Conservation (phyloP, 2,113 vertebrate species). For the Lepus timidus region DNA sequence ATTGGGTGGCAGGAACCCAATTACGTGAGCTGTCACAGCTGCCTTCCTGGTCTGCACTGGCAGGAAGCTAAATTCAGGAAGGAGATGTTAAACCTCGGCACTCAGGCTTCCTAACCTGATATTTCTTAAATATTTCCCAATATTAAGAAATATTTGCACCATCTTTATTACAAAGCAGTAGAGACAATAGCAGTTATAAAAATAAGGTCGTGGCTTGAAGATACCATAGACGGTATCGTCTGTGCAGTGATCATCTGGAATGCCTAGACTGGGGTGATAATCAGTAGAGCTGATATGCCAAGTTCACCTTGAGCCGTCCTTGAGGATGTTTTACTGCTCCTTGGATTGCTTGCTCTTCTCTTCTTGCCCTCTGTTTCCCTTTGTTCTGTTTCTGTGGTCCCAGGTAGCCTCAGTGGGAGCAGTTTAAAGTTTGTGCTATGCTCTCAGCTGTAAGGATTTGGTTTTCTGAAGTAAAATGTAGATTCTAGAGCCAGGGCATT, state of each 20-base stretch:
- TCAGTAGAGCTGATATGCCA: neutral
- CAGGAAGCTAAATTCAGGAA: too few species aligned
- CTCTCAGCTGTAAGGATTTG: neutral
- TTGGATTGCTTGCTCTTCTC: neutral
- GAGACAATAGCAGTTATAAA: neutral
- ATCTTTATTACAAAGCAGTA: neutral
- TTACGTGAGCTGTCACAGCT: too few species aligned
- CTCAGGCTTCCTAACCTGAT: too few species aligned
- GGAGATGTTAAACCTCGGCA: too few species aligned
- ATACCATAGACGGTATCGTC: too few species aligned
- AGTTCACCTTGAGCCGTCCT: neutral
- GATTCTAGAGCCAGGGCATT: neutral
- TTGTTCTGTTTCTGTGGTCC: neutral
- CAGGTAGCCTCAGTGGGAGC: neutral
- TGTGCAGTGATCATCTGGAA: neutral
- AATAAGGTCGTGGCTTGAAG: neutral
- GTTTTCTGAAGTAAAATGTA: constrained; percentile 39
- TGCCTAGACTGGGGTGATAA: rapidly evolving
- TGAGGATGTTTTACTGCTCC: neutral
- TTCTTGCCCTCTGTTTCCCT: neutral
- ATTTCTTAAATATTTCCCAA: neutral
- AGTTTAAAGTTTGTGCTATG: neutral
- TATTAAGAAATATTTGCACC: neutral
- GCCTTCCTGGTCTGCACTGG: too few species aligned
- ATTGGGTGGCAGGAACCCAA: too few species aligned